Evolutionary conservation across 2,888 invertebrate species (phyloP), one percentile per base, ranked within the genome.

Genomic region (Cataglyphis altisquamis): DNA sequence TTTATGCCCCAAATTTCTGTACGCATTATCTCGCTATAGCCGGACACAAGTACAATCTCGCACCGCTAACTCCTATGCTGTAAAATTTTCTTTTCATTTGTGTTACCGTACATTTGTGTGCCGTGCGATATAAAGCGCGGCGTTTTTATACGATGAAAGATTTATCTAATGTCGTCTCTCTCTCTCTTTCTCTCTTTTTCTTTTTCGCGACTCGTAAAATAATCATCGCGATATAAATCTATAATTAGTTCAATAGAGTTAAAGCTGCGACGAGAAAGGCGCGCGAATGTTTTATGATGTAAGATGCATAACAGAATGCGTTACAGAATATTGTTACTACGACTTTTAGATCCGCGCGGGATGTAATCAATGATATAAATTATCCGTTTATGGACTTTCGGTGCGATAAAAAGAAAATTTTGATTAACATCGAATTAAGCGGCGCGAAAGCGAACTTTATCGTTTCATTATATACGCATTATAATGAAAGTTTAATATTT

Each of bases 1-100:
- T 85, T 83, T 83, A 78, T 45, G 60, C 45, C 45, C 78, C 21
- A 78, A 70, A 78, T 78, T 78, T 78, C 72, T 48, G 78, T 70
- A 62, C 78, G 36, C 60, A 36, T 36, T 70, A 41, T 62, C 60
- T 60, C 45, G n/a, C 70, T 32, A 18, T 32, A 32, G 70, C 21
- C 41, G 41, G 68, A 60, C 68, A 78, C 77, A 39, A 78, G 68
- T 39, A 70, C 21, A 60, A 60, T 70, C 70, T 70, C 18, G 32
- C 60, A 21, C 32, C 32, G 18, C 45, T 32, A 12, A 48, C 18
- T 21, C 21, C 29, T 66, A 15, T 2, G 67, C 39, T 55, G 60
- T 32, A 18, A 62, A 70, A 60, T 70, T 70, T 70, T 70, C 60
- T 70, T 60, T n/a, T n/a, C n/a, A 25, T 18, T 36, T 25, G 32